These are phyloP conservation scores for Leptoteleia sp. DNA, from an alignment of 1,140 invertebrate species.

Conservation along the genomic window DNA sequence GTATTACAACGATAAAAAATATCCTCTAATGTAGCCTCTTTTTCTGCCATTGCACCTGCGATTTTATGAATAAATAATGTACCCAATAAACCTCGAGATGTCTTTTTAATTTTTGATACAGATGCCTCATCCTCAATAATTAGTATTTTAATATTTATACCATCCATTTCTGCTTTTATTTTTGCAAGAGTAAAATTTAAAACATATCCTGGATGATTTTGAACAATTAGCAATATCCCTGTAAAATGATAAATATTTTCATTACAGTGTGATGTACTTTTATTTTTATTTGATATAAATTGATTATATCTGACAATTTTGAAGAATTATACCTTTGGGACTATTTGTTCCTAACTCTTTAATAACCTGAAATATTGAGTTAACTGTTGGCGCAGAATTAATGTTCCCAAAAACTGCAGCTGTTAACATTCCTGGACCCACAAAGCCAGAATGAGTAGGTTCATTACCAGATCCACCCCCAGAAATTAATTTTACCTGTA, in stretches of 20 bases:
- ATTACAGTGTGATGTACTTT: too few species aligned
- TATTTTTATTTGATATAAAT: too few species aligned
- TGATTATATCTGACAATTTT: too few species aligned
- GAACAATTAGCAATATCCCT: slow-evolving; percentile 83
- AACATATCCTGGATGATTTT: slow-evolving; percentile 85
- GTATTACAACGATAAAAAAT: slow-evolving; percentile 73
- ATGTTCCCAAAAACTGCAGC: slow-evolving; percentile 85
- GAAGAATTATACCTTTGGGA: slow-evolving; percentile 58
- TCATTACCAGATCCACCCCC: slow-evolving; percentile 87
- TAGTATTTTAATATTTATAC: slow-evolving; percentile 76
- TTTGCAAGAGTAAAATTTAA: slow-evolving; percentile 85
- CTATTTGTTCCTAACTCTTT: slow-evolving; percentile 60
- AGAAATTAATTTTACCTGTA: slow-evolving; percentile 83
- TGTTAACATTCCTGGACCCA: slow-evolving; percentile 86
- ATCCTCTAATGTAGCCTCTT: slow-evolving; percentile 80
- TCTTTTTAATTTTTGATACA: slow-evolving; percentile 75
- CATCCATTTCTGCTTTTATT: slow-evolving; percentile 79
- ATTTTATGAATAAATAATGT: slow-evolving; percentile 85
- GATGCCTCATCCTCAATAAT: slow-evolving; percentile 47
- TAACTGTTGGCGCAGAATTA: slow-evolving; percentile 74
- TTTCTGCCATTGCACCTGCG: slow-evolving; percentile 86
- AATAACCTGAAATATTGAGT: slow-evolving; percentile 66
- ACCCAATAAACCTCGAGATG: slow-evolving; percentile 83
- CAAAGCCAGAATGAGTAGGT: slow-evolving; percentile 84
- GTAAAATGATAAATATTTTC: too few species aligned